phyloP scores from a whole-genome alignment of 2,113 vertebrate genomes.

The Pseudopodoces humilis region DNA sequence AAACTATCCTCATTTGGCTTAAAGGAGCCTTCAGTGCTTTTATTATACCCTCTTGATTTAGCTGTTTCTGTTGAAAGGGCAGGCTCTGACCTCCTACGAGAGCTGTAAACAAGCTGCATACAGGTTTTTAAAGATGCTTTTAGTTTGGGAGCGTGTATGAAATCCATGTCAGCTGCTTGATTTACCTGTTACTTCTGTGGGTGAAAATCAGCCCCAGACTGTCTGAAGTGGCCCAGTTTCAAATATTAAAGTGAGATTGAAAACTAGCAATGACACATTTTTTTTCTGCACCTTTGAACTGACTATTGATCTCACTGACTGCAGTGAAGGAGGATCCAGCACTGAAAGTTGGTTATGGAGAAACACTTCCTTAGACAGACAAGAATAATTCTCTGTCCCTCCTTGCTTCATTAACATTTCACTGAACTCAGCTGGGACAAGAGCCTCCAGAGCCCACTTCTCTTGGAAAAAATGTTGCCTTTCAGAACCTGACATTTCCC shows the following conservation, averaged over 20 bases:
- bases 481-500: background rate
- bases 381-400: background rate
- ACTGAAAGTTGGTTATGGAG: background rate
- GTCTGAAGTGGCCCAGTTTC: background rate
- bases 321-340: background rate
- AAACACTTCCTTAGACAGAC: background rate
- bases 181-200: background rate
- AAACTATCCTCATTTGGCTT: background rate
- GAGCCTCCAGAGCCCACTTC: background rate
- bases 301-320: background rate
- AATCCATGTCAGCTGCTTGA: background rate
- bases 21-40: background rate
- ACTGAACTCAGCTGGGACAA: background rate
- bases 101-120: background rate
- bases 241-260: background rate
- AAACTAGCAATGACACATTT: background rate
- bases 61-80: background rate
- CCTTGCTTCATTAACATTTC: background rate
- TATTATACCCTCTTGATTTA: background rate
- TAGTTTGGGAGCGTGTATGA: background rate
- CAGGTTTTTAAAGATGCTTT: background rate
- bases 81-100: background rate
- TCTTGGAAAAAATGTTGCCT: background rate
- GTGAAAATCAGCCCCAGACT: background rate
- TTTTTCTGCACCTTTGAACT: background rate